Base-by-base conservation (phyloP, 2,113 vertebrate species). In the Fulmarus glacialis region DNA sequence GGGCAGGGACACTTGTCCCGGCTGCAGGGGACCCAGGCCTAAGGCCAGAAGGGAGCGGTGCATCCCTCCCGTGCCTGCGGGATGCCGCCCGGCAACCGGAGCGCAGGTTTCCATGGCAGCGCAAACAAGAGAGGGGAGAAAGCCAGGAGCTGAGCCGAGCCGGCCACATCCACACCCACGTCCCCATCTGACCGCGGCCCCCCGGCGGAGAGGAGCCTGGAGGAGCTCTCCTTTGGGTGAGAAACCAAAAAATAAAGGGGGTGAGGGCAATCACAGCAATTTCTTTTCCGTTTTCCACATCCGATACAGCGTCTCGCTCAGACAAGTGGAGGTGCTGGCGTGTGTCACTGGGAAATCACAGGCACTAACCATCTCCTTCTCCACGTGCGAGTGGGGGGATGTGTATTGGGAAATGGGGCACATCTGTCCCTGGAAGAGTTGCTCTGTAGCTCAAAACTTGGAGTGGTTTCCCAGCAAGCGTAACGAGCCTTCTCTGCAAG, bases 381-480 rank as follows among this genome's bases (percentile, higher is more conserved):
- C 59, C 1, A 0, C 0, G 66, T 18, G 24, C 0, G 3, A 9
- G 17, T 2, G 6, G 23, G 16, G 17, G 12, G 19, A 8, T 5
- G 3, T 5, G 11, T 22, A 1, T 11, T 9, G 56, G 40, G 75
- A 56, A 56, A 72, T 2, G 19, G 47, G 74, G 40, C 36, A 30
- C 64, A 18, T 20, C 64, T 20, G 70, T 13, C 52, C 70, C 52
- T 15, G n/a, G 20, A 48, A 47, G 8, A 27, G 48, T 5, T 10
- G 30, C 24, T 53, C 43, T 32, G 11, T 8, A 36, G 60, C 40
- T 70, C 40, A 36, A 23, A 60, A 27, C 43, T 19, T 22, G 52
- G n/a, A 45, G 36, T 4, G 6, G 8, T 36, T 71, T 71, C 52
- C 67, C 60, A n/a, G 55, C 0, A 4, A 56, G 75, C 14, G 4